phyloP scores from a whole-genome alignment of 2,888 invertebrate genomes.

The Dryobota labecula region DNA sequence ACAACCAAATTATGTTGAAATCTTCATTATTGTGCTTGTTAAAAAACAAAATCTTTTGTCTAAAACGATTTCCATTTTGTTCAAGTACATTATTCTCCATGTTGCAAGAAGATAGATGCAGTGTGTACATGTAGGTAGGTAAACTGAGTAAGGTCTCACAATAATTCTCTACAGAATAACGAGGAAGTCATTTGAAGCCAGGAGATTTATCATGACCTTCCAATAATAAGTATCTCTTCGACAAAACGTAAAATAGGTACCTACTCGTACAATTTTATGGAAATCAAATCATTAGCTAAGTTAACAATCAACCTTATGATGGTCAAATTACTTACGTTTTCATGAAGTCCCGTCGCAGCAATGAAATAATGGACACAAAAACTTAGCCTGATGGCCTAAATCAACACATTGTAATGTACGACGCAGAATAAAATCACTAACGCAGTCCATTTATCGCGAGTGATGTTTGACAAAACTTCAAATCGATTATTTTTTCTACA shows the following conservation, averaged over 20 bases:
- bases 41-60: constrained; percentile 35
- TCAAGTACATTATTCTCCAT: constrained; percentile 43
- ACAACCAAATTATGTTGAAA: constrained; percentile 10
- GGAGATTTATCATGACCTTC: constrained; percentile 75
- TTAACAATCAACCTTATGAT: constrained; percentile 27
- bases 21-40: not conserved
- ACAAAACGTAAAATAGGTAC: constrained; percentile 33
- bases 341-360: constrained; percentile 54
- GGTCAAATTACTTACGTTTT: constrained; percentile 68
- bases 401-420: constrained; percentile 77
- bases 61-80: constrained; percentile 51
- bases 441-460: constrained; percentile 78
- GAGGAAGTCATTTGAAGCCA: constrained; percentile 65
- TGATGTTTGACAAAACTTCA: constrained; percentile 83
- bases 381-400: constrained; percentile 76
- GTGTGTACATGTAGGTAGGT: constrained; percentile 25
- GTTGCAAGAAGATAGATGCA: constrained; percentile 50
- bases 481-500: constrained; percentile 79
- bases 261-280: constrained; percentile 31
- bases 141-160: not conserved
- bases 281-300: constrained; percentile 64
- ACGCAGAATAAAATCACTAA: constrained; percentile 83
- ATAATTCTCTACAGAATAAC: constrained; percentile 36
- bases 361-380: constrained; percentile 66
- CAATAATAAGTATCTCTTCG: constrained; percentile 52